Percentiles rank a stretch among this genome's conserved stretches.
Conservation (phyloP, 2,113 vertebrate genomes). For the Calyptomena viridis region DNA sequence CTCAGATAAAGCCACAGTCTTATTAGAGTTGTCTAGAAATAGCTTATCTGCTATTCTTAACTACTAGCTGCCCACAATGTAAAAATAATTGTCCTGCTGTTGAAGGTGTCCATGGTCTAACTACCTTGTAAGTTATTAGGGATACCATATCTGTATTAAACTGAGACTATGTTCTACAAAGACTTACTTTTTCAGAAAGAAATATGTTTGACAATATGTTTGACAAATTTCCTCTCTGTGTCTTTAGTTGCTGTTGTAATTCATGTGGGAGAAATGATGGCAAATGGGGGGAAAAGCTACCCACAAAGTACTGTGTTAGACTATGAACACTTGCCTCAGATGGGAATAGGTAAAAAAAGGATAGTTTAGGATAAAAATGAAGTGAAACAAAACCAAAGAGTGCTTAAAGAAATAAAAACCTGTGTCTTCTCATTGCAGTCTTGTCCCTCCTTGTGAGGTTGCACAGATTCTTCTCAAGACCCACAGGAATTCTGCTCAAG, state of each 20-base stretch:
- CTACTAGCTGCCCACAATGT: neutral
- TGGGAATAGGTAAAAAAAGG: neutral
- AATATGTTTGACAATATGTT: neutral
- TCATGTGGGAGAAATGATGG: neutral
- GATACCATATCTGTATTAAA: neutral
- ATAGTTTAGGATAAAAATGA: neutral
- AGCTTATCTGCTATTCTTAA: slow-evolving; percentile 5
- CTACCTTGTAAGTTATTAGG: neutral
- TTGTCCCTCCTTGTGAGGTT: neutral
- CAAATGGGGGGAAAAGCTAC: neutral
- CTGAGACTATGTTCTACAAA: neutral
- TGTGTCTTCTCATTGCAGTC: neutral
- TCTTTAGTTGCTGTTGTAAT: neutral
- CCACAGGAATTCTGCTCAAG: neutral
- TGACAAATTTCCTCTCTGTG: neutral
- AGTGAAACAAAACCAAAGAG: neutral
- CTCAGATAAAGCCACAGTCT: neutral
- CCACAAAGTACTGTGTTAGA: neutral
- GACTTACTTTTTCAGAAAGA: neutral
- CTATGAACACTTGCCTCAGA: neutral
- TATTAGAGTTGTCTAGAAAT: neutral
- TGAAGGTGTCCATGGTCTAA: neutral
- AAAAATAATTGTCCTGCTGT: neutral
- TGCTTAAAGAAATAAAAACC: neutral
- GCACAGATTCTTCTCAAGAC: neutral